phyloP scores from a whole-genome alignment of 1,140 invertebrate species.

The Trichonephila clavata region DNA sequence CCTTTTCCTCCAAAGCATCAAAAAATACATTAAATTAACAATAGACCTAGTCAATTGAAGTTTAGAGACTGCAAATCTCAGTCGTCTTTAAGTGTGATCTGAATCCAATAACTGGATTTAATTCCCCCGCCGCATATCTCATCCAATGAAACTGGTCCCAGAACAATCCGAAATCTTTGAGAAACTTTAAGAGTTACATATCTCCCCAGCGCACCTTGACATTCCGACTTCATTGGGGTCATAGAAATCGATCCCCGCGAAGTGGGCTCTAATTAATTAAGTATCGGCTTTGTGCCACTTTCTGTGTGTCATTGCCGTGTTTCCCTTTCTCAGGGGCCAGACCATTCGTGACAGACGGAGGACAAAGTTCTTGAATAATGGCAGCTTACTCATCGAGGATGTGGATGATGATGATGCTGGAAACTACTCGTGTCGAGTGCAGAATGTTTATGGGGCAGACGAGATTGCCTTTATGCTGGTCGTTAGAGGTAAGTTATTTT shows the following conservation, averaged over 20 bases:
- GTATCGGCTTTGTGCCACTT: slow-evolving; percentile 32
- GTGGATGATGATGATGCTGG: slow-evolving; percentile 77
- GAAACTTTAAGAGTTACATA: neutral
- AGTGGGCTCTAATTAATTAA: slow-evolving; percentile 18
- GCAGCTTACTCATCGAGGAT: slow-evolving; percentile 74
- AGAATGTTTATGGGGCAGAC: slow-evolving; percentile 77
- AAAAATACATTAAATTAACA: no score
- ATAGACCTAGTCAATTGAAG: neutral
- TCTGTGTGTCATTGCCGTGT: neutral
- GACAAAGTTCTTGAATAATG: slow-evolving; percentile 74
- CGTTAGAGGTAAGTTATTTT: slow-evolving; percentile 63
- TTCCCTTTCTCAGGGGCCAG: slow-evolving; percentile 57
- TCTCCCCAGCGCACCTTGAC: neutral
- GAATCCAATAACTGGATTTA: neutral
- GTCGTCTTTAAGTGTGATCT: neutral
- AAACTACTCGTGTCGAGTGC: slow-evolving; percentile 77
- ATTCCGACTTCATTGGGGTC: neutral
- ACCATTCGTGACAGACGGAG: slow-evolving; percentile 65
- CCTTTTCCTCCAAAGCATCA: no score
- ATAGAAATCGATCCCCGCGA: neutral
- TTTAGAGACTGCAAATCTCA: neutral
- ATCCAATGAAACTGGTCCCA: neutral
- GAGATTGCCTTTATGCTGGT: slow-evolving; percentile 75
- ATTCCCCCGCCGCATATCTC: neutral
- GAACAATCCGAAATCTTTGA: neutral